Conservation (phyloP, 2,888 invertebrate species). For the Pteria penguin region DNA sequence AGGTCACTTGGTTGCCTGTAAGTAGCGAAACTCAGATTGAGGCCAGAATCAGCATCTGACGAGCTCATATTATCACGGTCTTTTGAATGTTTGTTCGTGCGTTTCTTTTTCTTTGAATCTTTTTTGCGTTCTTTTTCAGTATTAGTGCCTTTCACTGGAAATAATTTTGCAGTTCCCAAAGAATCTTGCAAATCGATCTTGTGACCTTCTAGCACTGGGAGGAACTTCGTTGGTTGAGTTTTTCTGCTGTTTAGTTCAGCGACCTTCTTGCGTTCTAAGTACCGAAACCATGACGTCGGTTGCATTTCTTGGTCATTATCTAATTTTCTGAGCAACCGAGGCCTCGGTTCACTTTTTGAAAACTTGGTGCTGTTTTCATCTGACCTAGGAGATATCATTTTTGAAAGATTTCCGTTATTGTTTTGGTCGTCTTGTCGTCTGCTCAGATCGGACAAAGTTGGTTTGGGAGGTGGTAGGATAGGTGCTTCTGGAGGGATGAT, state of each 20-base stretch:
- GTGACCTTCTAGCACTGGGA: slow-evolving; percentile 58
- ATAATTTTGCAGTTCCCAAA: slow-evolving; percentile 1
- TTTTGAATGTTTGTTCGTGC: neutral
- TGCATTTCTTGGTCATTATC: slow-evolving; percentile 40
- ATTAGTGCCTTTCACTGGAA: slow-evolving; percentile 3
- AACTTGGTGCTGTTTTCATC: neutral
- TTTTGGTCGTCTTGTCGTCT: neutral
- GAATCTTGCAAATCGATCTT: slow-evolving; percentile 27
- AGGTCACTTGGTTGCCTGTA: slow-evolving; percentile 38
- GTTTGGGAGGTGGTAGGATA: slow-evolving; percentile 30
- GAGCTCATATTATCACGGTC: slow-evolving; percentile 15
- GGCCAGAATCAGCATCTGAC: slow-evolving; percentile 38
- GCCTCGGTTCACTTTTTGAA: slow-evolving; percentile 14
- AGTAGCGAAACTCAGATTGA: slow-evolving; percentile 43
- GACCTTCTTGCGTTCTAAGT: slow-evolving; percentile 54
- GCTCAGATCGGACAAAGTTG: neutral
- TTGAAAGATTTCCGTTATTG: slow-evolving; percentile 1
- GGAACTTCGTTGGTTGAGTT: slow-evolving; percentile 43
- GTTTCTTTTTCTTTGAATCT: slow-evolving; percentile 5
- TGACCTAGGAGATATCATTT: slow-evolving; percentile 5
- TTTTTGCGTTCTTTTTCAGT: neutral
- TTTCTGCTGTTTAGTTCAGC: slow-evolving; percentile 54
- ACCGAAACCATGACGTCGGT: slow-evolving; percentile 52
- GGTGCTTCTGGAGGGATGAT: slow-evolving; percentile 53
- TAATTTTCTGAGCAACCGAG: neutral